A percentile compares a stretch with the other conserved stretches of the same genome.
Evolutionary conservation across 2,888 invertebrate genomes (phyloP).

Genomic region (Acleris cristana): DNA sequence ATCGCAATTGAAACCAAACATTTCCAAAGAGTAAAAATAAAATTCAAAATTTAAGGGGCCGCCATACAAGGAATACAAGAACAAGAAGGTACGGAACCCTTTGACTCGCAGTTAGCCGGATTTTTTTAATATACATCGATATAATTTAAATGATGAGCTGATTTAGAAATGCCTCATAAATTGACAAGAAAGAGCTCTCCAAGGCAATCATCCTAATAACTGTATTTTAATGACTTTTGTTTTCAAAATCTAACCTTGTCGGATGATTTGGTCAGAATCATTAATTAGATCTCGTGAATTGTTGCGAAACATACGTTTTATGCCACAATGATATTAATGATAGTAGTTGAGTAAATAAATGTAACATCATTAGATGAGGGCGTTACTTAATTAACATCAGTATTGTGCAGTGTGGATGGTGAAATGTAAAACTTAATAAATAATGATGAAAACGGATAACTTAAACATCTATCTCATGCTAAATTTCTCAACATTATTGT

Average conservation of each 20-base stretch:
- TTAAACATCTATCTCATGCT: neutral
- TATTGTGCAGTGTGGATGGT: constrained; percentile 1
- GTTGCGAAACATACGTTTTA: constrained; percentile 20
- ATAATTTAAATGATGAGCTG: constrained; percentile 15
- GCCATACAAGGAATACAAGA: too few relatives aligned
- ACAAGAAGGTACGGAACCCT: too few relatives aligned
- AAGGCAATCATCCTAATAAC: constrained; percentile 21
- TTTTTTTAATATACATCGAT: neutral
- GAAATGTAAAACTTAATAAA: neutral
- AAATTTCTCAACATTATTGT: too few relatives aligned
- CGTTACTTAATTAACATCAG: neutral
- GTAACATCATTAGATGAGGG: constrained; percentile 2
- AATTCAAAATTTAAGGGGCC: too few relatives aligned
- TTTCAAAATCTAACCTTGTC: constrained; percentile 32
- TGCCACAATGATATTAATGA: constrained; percentile 25
- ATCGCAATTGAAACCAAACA: too few relatives aligned
- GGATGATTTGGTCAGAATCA: constrained; percentile 27
- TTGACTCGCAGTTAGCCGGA: too few relatives aligned
- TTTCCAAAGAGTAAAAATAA: too few relatives aligned
- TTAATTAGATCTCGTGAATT: constrained; percentile 22
- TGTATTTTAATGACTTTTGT: constrained; percentile 33
- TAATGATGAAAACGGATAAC: neutral
- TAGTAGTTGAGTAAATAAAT: constrained; percentile 9
- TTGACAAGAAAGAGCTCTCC: constrained; percentile 24
- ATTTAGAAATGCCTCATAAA: constrained; percentile 32